Evolutionary conservation across 2,113 vertebrate genomes (phyloP), one percentile per base, ranked within the genome.

Genomic region (Microcebus lehilahytsara): DNA sequence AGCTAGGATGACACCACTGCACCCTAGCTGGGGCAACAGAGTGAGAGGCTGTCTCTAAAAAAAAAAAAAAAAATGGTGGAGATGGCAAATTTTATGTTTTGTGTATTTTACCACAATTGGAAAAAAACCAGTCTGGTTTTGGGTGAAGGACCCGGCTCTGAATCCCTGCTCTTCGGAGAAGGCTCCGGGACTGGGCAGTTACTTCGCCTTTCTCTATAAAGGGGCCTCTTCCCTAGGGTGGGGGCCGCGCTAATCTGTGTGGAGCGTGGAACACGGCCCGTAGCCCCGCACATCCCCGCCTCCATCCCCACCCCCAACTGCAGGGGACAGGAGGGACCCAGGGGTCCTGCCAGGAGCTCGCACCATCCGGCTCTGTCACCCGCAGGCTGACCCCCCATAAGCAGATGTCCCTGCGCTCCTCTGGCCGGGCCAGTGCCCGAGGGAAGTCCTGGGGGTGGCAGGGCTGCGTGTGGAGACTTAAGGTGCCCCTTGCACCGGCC

Each of bases 321-420:
- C 32, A 1, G 23, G 30, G 12, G 20, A 12, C 10, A 1, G 32
- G 58, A n/a, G 34, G 34, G 95, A 51, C 69, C 40, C 87, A 9
- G 34, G 56, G 46, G 42, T 8, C 58, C 81, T 40, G 46, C 46
- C 8, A 3, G 75, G n/a, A 87, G n/a, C 34, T 34, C 37, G 11
- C 0, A 1, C 22, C 69, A 19, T 34, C 9, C 0, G 81, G 34
- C 32, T 46, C n/a, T 0, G 2, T 16, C 20, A 1, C 49, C 9
- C 0, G 1, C 6, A 0, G 46, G 58, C 22, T 3, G 42, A 9
- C 66, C 86, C 86, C 32, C 25, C 0, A 1, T 2, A 13, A 9
- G 13, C 30, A 20, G 72, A 20, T 10, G 34, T n/a, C 30, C 27
- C 42, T 3, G 22, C 0, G 4, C 30, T 17, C 80, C 34, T 42